These are phyloP conservation scores for Falco biarmicus DNA, from an alignment of 2,797 vertebrate genomes.

Conservation along the genomic window DNA sequence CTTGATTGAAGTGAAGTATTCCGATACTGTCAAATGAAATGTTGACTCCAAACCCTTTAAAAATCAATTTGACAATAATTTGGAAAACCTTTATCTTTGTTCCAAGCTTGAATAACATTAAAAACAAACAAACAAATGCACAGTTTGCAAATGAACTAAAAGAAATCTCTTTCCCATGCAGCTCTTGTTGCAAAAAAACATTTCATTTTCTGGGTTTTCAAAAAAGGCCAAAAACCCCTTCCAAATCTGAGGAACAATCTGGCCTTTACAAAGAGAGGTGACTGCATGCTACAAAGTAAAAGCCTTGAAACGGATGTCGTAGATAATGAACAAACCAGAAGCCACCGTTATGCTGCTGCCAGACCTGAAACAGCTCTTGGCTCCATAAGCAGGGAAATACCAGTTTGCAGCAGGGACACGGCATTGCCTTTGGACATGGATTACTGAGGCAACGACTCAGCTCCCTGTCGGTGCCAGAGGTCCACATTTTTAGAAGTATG, in stretches of 20 bases:
- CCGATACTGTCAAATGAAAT: not conserved
- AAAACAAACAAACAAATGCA: conserved; percentile 58
- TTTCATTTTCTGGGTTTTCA: not conserved
- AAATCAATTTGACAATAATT: conserved; percentile 66
- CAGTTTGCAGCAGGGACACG: not conserved
- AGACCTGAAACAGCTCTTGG: not conserved
- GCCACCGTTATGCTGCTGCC: not conserved
- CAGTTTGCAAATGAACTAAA: not conserved
- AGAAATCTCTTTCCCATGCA: not conserved
- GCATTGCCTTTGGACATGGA: not conserved
- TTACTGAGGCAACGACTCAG: not conserved
- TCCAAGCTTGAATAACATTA: conserved; percentile 18
- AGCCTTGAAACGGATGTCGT: not conserved
- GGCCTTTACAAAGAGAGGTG: not conserved
- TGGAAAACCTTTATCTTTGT: conserved; percentile 52
- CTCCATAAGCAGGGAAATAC: not conserved
- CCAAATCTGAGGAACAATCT: not conserved
- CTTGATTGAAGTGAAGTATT: conserved; percentile 36
- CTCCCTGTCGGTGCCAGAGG: not conserved
- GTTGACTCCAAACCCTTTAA: conserved; percentile 55
- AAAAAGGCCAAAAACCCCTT: not conserved
- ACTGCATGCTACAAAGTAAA: not conserved
- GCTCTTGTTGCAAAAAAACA: not conserved
- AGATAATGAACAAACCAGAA: conserved; percentile 1
- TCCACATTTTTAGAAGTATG: accelerated